Evolutionary conservation across 1,140 invertebrate species (phyloP).

Genomic region (Homarus americanus): DNA sequence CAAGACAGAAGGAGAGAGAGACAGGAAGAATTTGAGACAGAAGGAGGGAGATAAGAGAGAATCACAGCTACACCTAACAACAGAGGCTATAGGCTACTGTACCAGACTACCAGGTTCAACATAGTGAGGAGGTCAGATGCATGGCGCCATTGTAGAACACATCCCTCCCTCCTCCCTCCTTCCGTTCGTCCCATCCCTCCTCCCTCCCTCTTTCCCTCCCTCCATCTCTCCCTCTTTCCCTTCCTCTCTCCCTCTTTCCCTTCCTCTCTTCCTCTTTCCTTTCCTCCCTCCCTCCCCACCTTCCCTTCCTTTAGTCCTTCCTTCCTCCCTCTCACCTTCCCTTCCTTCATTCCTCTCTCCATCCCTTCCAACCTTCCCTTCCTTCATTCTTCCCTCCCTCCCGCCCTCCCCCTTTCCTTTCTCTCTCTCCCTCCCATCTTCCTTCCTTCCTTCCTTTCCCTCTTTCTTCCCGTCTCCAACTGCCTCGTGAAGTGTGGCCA

Average conservation of each 20-base stretch:
- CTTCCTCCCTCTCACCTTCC: not conserved
- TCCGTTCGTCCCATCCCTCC: not conserved
- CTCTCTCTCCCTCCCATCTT: not conserved
- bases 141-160: too few species aligned
- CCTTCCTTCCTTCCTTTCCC: too few species aligned
- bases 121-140: too few species aligned
- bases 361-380: too few species aligned
- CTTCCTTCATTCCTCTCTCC: too few species aligned
- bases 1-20: not conserved
- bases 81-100: not conserved
- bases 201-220: not conserved
- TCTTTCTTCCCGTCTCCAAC: not conserved
- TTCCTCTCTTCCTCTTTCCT: too few species aligned
- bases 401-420: not conserved
- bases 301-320: too few species aligned
- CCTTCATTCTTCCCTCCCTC: not conserved
- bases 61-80: not conserved
- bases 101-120: too few species aligned
- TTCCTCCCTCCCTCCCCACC: not conserved
- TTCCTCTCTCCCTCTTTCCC: not conserved
- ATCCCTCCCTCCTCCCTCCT: not conserved
- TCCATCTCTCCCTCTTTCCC: not conserved
- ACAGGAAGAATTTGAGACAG: not conserved
- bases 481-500: too few species aligned
- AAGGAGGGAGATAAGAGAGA: not conserved